phyloP scores from a whole-genome alignment of 92 coral and sea anemone genomes.

The Actinernus sp. region DNA sequence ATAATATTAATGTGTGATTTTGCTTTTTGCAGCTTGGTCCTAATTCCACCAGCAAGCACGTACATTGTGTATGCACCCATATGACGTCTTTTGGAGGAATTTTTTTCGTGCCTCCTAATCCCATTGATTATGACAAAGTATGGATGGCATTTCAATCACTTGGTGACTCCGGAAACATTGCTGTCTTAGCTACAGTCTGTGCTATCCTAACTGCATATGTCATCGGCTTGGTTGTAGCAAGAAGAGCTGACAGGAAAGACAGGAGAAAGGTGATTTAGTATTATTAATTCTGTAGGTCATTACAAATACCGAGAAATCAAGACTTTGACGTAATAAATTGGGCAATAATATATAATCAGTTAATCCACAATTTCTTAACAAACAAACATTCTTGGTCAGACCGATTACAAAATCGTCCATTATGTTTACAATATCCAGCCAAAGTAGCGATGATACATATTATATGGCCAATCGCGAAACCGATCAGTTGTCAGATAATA shows the following conservation, averaged over 20 bases:
- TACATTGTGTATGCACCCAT: slow-evolving; percentile 78
- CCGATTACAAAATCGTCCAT: too few relatives aligned
- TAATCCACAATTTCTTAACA: too few relatives aligned
- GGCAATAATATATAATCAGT: too few relatives aligned
- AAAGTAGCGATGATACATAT: too few relatives aligned
- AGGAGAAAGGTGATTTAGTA: slow-evolving; percentile 61
- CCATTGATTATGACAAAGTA: slow-evolving; percentile 60
- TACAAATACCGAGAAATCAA: too few relatives aligned
- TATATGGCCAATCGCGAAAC: too few relatives aligned
- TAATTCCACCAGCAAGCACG: slow-evolving; percentile 25
- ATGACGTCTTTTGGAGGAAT: slow-evolving; percentile 83
- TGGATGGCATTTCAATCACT: slow-evolving; percentile 54
- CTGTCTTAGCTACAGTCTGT: slow-evolving; percentile 81
- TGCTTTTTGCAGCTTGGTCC: slow-evolving; percentile 44
- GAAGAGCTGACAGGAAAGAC: slow-evolving; percentile 78
- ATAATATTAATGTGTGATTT: background rate
- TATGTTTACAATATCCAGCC: too few relatives aligned
- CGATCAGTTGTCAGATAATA: too few relatives aligned
- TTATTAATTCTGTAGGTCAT: too few relatives aligned
- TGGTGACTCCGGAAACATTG: slow-evolving; percentile 63
- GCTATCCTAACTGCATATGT: slow-evolving; percentile 62
- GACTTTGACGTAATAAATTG: too few relatives aligned
- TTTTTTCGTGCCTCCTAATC: slow-evolving; percentile 80
- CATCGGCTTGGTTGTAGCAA: slow-evolving; percentile 64
- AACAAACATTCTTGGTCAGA: too few relatives aligned